These are phyloP conservation scores for Tringa solitaria DNA, from an alignment of 2,113 vertebrate genomes.

Conservation along the genomic window DNA sequence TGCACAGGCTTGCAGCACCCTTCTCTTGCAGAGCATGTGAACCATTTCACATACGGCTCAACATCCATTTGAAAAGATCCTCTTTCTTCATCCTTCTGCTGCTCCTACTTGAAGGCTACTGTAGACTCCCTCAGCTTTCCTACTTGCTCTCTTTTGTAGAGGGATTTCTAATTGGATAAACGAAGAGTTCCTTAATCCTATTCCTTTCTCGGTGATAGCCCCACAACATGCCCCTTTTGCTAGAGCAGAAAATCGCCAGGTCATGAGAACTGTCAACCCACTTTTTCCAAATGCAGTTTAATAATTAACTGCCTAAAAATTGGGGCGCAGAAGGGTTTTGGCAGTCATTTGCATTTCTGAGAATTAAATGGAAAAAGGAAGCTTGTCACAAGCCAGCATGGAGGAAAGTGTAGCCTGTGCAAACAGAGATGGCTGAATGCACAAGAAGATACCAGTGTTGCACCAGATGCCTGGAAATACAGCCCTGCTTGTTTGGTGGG, in stretches of 20 bases:
- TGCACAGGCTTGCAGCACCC: not conserved
- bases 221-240: not conserved
- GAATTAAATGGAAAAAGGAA: not conserved
- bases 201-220: not conserved
- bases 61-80: not conserved
- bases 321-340: fast-evolving
- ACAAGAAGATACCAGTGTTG: not conserved
- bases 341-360: not conserved
- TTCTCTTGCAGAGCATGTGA: not conserved
- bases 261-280: not conserved
- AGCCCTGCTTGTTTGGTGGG: not conserved
- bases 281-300: not conserved
- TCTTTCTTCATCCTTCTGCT: not conserved
- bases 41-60: not conserved
- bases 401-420: not conserved
- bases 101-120: not conserved
- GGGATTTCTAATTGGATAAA: not conserved
- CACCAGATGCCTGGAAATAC: not conserved
- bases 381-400: not conserved
- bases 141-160: not conserved
- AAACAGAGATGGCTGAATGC: not conserved
- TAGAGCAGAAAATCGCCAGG: not conserved
- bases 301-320: not conserved
- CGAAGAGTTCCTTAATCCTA: not conserved
- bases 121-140: not conserved